Percentiles rank a stretch among this genome's conserved stretches.
These are phyloP conservation scores for Drosophila mojavensis DNA, from an alignment of 1,140 invertebrate species.

Conservation along the genomic window DNA sequence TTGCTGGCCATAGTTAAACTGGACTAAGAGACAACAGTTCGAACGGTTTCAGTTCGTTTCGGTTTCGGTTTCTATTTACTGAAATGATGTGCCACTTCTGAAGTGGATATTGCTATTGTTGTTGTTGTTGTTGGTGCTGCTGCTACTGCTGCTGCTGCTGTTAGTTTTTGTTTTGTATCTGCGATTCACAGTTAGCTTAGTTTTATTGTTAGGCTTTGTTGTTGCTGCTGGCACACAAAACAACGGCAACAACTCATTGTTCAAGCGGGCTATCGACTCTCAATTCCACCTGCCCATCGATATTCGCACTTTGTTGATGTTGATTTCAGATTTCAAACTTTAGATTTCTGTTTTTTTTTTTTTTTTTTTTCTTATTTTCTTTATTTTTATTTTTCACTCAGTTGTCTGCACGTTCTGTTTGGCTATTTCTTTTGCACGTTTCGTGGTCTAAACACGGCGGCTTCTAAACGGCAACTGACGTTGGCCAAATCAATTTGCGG, in stretches of 20 bases:
- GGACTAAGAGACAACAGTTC: conserved; percentile 26
- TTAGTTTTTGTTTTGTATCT: conserved; percentile 28
- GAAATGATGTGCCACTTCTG: conserved; percentile 68
- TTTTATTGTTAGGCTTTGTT: conserved; percentile 44
- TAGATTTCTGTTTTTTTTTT: conserved; percentile 1
- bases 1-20: conserved; percentile 24
- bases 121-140: conserved; percentile 14
- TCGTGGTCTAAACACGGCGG: conserved; percentile 69
- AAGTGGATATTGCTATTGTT: conserved; percentile 41
- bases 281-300: conserved; percentile 44
- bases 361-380: conserved; percentile 5
- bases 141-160: conserved; percentile 31
- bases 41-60: conserved; percentile 42
- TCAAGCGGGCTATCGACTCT: conserved; percentile 3
- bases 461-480: conserved; percentile 76
- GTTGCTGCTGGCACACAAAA: conserved; percentile 29
- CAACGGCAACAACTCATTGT: conserved; percentile 32
- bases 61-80: conserved; percentile 54
- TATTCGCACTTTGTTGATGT: conserved; percentile 37
- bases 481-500: conserved; percentile 73
- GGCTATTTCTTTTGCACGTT: conserved; percentile 21
- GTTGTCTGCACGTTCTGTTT: conserved; percentile 23
- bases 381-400: conserved; percentile 7
- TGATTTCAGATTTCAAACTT: conserved; percentile 12
- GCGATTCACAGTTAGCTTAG: conserved; percentile 62